These are phyloP conservation scores for Pyrgus malvae DNA, from an alignment of 2,888 invertebrate genomes.

Conservation along the genomic window DNA sequence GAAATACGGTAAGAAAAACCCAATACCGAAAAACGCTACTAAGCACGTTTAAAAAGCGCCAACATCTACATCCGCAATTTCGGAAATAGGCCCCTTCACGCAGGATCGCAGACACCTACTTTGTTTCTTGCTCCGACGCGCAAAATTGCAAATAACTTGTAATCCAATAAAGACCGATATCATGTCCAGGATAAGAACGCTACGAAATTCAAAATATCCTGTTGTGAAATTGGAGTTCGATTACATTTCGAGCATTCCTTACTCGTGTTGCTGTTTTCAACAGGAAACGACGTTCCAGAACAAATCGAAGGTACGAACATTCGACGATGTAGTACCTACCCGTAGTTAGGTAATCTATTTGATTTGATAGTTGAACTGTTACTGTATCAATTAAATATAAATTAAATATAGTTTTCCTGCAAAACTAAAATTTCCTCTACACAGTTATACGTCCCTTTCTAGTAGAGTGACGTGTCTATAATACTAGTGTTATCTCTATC, in stretches of 20 bases:
- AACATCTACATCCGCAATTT: background rate
- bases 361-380: too few relatives aligned
- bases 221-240: conserved; percentile 24
- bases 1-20: too few relatives aligned
- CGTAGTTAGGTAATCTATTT: too few relatives aligned
- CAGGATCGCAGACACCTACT: background rate
- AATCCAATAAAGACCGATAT: conserved; percentile 50
- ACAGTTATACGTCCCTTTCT: too few relatives aligned
- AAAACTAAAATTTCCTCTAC: too few relatives aligned
- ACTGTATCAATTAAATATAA: too few relatives aligned
- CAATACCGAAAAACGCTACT: too few relatives aligned
- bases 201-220: conserved; percentile 26
- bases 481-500: too few relatives aligned
- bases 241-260: conserved; percentile 33
- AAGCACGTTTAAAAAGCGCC: background rate
- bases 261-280: conserved; percentile 24
- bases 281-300: conserved; percentile 25
- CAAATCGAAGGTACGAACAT: too few relatives aligned
- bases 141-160: conserved; percentile 17
- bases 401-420: too few relatives aligned
- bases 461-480: too few relatives aligned
- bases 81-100: conserved; percentile 3
- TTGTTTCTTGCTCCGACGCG: background rate
- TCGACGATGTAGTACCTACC: too few relatives aligned
- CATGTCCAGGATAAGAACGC: conserved; percentile 24